Percentiles rank a stretch among this genome's conserved stretches.
phyloP scores from a whole-genome alignment of 2,888 invertebrate species.

The Apamea crenata region DNA sequence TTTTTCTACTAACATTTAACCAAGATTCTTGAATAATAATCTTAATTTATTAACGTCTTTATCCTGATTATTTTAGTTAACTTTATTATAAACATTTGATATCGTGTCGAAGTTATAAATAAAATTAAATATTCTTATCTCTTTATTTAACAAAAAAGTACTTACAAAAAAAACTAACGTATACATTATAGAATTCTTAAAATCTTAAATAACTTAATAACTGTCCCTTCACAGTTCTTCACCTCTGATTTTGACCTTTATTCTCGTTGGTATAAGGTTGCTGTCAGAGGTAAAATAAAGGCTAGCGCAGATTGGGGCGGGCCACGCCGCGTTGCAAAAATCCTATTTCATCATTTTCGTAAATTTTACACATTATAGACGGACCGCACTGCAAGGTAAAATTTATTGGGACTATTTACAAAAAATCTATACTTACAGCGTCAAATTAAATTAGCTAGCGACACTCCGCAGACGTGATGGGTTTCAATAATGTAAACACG shows the following conservation, averaged over 20 bases:
- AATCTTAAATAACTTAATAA: neutral
- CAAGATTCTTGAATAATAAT: neutral
- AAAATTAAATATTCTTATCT: neutral
- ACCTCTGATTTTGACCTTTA: neutral
- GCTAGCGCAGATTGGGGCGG: neutral
- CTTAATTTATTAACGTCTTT: neutral
- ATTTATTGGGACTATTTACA: too few species aligned
- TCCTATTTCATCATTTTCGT: neutral
- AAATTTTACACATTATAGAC: neutral
- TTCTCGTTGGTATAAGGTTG: neutral
- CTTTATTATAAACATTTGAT: neutral
- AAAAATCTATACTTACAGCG: neutral
- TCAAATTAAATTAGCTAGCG: neutral
- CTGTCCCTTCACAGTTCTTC: too few species aligned
- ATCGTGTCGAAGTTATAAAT: neutral
- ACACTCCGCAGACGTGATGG: neutral
- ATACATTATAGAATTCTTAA: neutral
- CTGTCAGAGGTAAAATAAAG: too few species aligned
- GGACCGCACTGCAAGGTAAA: neutral
- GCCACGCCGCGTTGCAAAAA: neutral
- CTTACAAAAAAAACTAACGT: conserved; percentile 2
- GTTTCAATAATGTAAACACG: too few species aligned
- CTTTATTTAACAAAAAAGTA: neutral
- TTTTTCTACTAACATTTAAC: neutral
- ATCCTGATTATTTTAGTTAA: neutral